A percentile compares a stretch with the other conserved stretches of the same genome.
Conservation (phyloP, 2,113 vertebrate genomes). For the Chinchilla lanigera region DNA sequence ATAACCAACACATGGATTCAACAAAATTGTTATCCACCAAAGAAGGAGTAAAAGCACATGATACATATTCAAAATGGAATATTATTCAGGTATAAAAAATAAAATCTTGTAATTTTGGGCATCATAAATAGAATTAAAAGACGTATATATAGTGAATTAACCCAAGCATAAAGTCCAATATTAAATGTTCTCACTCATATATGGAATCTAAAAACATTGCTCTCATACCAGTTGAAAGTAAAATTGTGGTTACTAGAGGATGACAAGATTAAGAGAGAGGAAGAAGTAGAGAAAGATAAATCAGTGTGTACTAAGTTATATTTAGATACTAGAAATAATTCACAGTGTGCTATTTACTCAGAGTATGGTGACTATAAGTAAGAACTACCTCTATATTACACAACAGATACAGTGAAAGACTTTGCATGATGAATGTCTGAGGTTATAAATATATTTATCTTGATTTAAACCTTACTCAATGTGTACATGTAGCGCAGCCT, state of each 20-base stretch:
- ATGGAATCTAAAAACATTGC: background rate
- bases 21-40: too few species aligned
- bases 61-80: background rate
- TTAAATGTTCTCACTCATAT: background rate
- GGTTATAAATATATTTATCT: background rate
- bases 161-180: background rate
- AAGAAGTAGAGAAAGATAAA: background rate
- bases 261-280: background rate
- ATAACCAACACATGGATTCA: too few species aligned
- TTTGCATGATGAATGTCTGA: background rate
- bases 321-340: background rate
- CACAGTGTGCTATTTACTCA: background rate
- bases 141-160: background rate
- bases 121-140: background rate
- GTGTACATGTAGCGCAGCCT: background rate
- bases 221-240: background rate
- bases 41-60: background rate
- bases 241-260: background rate
- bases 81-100: background rate
- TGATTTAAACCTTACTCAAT: background rate
- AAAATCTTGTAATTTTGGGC: background rate
- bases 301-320: background rate
- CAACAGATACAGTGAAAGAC: background rate
- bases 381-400: background rate
- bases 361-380: background rate